Percentiles rank a stretch among this genome's conserved stretches.
phyloP scores from a whole-genome alignment of 2,797 vertebrate species.

The Orientallactaga sibirica region DNA sequence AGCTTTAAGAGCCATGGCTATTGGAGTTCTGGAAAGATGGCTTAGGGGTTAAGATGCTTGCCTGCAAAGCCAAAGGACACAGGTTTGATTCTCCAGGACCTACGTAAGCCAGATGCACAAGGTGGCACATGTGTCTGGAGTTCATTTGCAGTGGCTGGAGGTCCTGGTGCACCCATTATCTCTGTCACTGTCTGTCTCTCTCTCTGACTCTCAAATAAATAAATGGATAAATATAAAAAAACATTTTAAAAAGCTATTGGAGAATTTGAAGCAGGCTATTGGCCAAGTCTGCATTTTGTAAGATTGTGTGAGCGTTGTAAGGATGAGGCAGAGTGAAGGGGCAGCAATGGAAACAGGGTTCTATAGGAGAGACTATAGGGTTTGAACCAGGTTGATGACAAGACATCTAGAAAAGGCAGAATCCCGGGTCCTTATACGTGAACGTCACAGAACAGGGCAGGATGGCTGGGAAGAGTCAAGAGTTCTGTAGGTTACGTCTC shows the following conservation, averaged over 20 bases:
- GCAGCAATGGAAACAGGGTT: not conserved
- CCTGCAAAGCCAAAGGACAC: too few relatives aligned
- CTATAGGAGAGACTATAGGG: not conserved
- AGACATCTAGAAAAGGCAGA: not conserved
- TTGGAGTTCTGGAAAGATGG: too few relatives aligned
- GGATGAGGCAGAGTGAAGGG: not conserved
- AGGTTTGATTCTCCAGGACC: too few relatives aligned
- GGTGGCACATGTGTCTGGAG: too few relatives aligned
- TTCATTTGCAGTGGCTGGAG: too few relatives aligned
- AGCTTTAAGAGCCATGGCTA: not conserved
- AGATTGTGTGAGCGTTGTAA: not conserved
- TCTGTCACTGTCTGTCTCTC: too few relatives aligned
- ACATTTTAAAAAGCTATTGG: not conserved
- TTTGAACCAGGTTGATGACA: too few relatives aligned
- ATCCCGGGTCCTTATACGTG: not conserved
- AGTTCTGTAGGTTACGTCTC: not conserved
- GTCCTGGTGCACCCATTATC: too few relatives aligned
- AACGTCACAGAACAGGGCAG: not conserved
- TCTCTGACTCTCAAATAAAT: too few relatives aligned
- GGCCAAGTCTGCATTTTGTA: not conserved
- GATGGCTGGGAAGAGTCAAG: not conserved
- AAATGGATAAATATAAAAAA: not conserved
- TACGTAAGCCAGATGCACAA: too few relatives aligned
- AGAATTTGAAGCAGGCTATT: not conserved
- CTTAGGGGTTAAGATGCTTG: too few relatives aligned